Percentiles rank a stretch among this genome's conserved stretches.
These are phyloP conservation scores for Addax nasomaculatus DNA, from an alignment of 2,113 vertebrate species.

Conservation along the genomic window DNA sequence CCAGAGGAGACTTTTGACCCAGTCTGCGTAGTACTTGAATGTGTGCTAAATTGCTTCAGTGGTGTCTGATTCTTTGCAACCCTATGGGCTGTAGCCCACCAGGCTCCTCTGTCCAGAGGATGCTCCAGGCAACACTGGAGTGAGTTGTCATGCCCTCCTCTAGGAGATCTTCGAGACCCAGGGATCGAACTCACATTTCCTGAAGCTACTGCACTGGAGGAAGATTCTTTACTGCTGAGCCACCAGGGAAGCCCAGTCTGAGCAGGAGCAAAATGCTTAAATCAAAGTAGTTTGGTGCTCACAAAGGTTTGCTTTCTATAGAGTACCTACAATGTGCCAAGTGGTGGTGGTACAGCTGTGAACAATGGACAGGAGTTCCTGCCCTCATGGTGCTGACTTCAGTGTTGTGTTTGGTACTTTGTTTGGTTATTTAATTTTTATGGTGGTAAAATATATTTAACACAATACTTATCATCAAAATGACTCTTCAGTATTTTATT, in stretches of 20 bases:
- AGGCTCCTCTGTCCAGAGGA: neutral
- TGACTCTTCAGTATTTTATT: neutral
- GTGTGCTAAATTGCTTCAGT: too few species aligned
- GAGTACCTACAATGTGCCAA: neutral
- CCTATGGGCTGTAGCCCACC: neutral
- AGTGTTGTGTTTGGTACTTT: neutral
- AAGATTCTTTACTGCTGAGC: neutral
- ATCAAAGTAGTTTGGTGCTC: neutral
- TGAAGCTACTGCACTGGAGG: neutral
- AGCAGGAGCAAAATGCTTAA: neutral
- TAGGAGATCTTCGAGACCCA: neutral
- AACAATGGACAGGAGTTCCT: accelerated
- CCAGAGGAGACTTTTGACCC: too few species aligned
- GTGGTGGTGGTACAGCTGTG: neutral
- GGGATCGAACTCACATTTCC: neutral
- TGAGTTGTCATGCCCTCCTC: neutral
- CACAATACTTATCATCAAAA: neutral
- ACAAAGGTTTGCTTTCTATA: neutral
- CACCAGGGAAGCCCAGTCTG: neutral
- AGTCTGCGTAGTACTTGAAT: too few species aligned
- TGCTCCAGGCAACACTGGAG: neutral
- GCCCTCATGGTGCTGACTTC: neutral
- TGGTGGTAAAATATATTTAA: neutral
- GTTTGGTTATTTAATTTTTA: neutral
- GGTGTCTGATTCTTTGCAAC: too few species aligned